phyloP scores from a whole-genome alignment of 2,888 invertebrate genomes.

The Polydrusus cervinus region DNA sequence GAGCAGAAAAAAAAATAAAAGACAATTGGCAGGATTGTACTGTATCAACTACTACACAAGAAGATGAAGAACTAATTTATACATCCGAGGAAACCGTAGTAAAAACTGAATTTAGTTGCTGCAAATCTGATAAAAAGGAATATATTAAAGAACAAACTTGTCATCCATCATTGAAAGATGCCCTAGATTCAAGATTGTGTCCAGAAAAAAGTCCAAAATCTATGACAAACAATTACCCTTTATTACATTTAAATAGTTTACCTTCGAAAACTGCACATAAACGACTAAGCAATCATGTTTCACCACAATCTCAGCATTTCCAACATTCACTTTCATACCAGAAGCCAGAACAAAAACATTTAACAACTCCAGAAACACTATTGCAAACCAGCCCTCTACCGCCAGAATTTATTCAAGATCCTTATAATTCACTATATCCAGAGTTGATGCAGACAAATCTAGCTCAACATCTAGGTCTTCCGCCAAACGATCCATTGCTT shows the following conservation, averaged over 20 bases:
- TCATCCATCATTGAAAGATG: neutral
- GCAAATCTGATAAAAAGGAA: conserved; percentile 6
- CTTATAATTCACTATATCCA: conserved; percentile 57
- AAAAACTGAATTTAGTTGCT: neutral
- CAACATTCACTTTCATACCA: neutral
- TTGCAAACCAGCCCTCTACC: conserved; percentile 23
- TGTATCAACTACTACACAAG: conserved; percentile 74
- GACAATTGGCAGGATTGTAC: conserved; percentile 74
- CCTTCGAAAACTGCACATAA: neutral
- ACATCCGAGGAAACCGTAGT: neutral
- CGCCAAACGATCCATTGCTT: conserved; percentile 64
- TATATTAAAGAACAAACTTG: neutral
- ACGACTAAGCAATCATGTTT: neutral
- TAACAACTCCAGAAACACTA: conserved; percentile 15
- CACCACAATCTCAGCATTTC: neutral
- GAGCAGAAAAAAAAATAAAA: conserved; percentile 36
- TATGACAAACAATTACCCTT: neutral
- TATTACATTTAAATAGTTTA: neutral
- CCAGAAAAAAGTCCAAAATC: conserved; percentile 1
- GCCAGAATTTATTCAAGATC: conserved; percentile 51
- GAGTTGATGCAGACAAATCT: conserved; percentile 58
- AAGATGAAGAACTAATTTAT: conserved; percentile 36
- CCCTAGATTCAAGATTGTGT: neutral
- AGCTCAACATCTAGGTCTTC: conserved; percentile 61
- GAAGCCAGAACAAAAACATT: neutral